Evolutionary conservation across 2,797 vertebrate species (phyloP), one percentile per base, ranked within the genome.

Genomic region (Pseudochromis fuscus): DNA sequence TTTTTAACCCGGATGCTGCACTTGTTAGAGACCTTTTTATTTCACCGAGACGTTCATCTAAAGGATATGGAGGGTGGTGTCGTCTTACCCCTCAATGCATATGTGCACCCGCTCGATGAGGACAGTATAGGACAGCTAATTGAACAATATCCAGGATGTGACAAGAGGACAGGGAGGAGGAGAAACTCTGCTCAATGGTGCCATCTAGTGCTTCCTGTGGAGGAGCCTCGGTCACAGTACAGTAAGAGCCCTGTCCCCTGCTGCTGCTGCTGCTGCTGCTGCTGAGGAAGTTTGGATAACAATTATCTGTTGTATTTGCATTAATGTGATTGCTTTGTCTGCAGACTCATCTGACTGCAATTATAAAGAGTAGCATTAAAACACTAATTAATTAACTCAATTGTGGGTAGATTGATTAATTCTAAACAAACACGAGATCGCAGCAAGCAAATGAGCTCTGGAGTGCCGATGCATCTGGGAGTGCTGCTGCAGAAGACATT

Each of bases 351-450:
- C 90, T 91, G 88, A 87, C 90, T 92, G 90, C 90, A 93, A 93
- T 95, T 92, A 94, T 93, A 93, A 92, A 94, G 92, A 94, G 93
- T 89, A 93, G 92, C 91, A 92, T 94, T 94, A 93, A 91, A 94
- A 93, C 92, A 92, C 92, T 91, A 95, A 94, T 94, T 92, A 93
- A 95, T 94, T 92, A 93, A 92, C 91, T 92, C 89, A 89, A 93
- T 94, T 93, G 91, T 93, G 91, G 84, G 78, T 85, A 89, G 93
- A 94, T 93, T 92, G 94, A 93, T 94, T 94, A 91, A 90, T 90
- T 93, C 88, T 86, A 89, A 92, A 94, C 92, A 94, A 94, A 93
- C 93, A 94, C 86, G 86, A 93, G 94, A 95, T 94, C 89, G 91
- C 87, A 83, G 89, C 78, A 81, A 88, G 87, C 83, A 94, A 94